Evolutionary conservation across 2,797 vertebrate species (phyloP).

Genomic region (Monodelphis domestica): DNA sequence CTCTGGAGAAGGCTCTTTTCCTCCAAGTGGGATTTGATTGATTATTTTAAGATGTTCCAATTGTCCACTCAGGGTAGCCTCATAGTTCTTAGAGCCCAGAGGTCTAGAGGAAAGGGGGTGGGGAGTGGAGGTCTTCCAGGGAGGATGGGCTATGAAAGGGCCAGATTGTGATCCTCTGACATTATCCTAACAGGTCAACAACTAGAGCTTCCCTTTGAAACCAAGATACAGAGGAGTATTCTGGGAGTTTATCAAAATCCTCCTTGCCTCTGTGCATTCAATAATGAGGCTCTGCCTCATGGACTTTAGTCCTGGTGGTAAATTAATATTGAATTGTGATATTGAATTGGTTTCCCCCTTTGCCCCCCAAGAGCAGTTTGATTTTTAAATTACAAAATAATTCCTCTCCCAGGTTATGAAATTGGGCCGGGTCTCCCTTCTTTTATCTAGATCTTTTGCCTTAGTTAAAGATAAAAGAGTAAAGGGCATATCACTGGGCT

Average conservation of each 20-base stretch:
- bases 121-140: neutral
- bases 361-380: too few relatives aligned
- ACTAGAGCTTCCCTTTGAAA: neutral
- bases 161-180: neutral
- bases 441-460: too few relatives aligned
- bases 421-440: too few relatives aligned
- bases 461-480: too few relatives aligned
- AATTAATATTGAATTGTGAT: too few relatives aligned
- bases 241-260: neutral
- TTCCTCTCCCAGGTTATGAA: too few relatives aligned
- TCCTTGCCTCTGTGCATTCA: neutral
- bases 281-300: neutral
- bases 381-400: too few relatives aligned
- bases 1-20: neutral
- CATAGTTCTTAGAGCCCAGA: neutral
- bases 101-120: neutral
- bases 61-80: neutral
- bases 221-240: neutral
- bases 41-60: neutral
- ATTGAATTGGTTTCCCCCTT: too few relatives aligned
- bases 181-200: neutral
- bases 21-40: neutral
- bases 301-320: too few relatives aligned
- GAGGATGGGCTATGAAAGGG: neutral
- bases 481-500: too few relatives aligned